Evolutionary conservation across 2,888 invertebrate species (phyloP).

Genomic region (Drosophila hawaiiensis): DNA sequence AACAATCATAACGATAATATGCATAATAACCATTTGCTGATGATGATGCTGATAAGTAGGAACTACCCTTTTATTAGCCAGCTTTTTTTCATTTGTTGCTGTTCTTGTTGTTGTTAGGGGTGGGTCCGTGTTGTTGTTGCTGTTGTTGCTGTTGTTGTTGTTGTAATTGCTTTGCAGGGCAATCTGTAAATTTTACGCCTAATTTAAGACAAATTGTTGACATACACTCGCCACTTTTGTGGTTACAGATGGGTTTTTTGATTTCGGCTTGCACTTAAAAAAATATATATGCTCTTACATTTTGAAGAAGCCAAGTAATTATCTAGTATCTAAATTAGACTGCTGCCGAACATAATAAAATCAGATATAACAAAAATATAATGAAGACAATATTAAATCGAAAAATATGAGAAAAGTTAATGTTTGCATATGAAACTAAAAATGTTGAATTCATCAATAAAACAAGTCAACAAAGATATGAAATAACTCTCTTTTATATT

Average conservation of each 20-base stretch:
- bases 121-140: conserved; percentile 23
- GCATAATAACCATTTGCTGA: conserved; percentile 46
- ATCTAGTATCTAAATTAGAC: background rate
- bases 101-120: conserved; percentile 22
- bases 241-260: conserved; percentile 9
- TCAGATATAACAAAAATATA: background rate
- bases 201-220: conserved; percentile 84
- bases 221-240: conserved; percentile 64
- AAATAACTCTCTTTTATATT: background rate
- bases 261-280: background rate
- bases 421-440: background rate
- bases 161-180: conserved; percentile 57
- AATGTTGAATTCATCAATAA: background rate
- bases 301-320: background rate
- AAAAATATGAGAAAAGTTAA: background rate
- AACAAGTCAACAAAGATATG: background rate
- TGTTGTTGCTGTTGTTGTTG: conserved; percentile 33
- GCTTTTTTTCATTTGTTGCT: background rate
- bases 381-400: background rate
- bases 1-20: conserved; percentile 45
- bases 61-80: conserved; percentile 74
- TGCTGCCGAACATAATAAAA: background rate
- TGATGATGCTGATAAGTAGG: conserved; percentile 41
- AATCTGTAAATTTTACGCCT: conserved; percentile 83
- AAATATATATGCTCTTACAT: background rate